A percentile compares a stretch with the other conserved stretches of the same genome.
Evolutionary conservation across 2,113 vertebrate species (phyloP).

Genomic region (Fukomys damarensis): DNA sequence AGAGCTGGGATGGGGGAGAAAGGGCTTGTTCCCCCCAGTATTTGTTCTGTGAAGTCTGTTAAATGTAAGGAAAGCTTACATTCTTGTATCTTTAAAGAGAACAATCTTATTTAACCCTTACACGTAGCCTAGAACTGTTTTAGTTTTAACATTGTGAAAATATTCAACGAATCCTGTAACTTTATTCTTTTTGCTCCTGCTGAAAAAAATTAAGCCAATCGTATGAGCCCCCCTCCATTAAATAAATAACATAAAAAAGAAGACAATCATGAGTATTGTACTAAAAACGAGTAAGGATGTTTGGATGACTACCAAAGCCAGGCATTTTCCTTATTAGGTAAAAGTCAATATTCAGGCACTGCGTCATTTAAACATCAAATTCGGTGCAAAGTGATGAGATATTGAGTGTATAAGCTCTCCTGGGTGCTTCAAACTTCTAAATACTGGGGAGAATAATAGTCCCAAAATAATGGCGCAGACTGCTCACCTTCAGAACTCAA

Average conservation of each 20-base stretch:
- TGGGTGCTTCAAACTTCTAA: neutral
- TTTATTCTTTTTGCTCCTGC: constrained; percentile 93
- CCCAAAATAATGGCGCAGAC: neutral
- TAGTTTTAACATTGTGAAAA: constrained; percentile 95
- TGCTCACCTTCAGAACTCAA: neutral
- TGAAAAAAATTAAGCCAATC: constrained; percentile 97
- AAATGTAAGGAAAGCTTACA: constrained; percentile 92
- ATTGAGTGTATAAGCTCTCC: neutral
- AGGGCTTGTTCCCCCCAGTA: constrained; percentile 89
- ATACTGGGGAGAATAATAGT: neutral
- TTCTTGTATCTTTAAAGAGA: constrained; percentile 94
- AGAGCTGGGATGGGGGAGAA: constrained; percentile 72
- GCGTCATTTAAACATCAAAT: constrained; percentile 30
- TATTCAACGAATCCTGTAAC: constrained; percentile 92
- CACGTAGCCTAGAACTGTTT: constrained; percentile 94
- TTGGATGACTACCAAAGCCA: neutral
- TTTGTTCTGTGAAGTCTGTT: constrained; percentile 93
- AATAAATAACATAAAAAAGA: too few species aligned
- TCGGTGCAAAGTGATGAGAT: neutral
- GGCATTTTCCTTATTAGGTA: neutral
- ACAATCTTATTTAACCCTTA: constrained; percentile 97
- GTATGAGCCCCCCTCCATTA: too few species aligned
- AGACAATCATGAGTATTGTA: neutral
- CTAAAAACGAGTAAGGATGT: constrained; percentile 18
- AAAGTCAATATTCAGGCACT: neutral